Evolutionary conservation across 2,797 vertebrate genomes (phyloP), one percentile per base, ranked within the genome.

Genomic region (Enteromius radiatus): DNA sequence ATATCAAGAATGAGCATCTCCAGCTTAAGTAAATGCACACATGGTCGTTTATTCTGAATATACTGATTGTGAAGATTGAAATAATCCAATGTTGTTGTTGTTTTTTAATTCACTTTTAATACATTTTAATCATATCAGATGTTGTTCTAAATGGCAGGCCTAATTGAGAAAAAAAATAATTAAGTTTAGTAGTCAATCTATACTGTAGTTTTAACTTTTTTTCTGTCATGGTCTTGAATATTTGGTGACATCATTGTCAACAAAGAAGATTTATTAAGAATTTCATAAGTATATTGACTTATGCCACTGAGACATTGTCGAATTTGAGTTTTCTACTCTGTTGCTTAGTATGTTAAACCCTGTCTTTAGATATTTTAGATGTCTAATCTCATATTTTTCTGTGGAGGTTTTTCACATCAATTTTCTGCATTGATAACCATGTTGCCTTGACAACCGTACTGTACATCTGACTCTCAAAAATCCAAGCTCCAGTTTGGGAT

Each of bases 401-500:
- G 70, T 52, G 3, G 43, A 41, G 17, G 21, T 15, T 75, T 74
- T 49, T 64, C 19, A 63, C 56, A 63, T 33, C 68, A 38, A 14
- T 81, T 74, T 74, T 74, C 68, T 49, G 68, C 69, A 52, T 64
- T 43, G 43, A 81, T 74, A 28, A 64, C 45, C 45, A 28, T 7
- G 70, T 81, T 81, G 33, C 70, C 70, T 75, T 74, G 80, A 61
- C 38, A 81, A 81, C 80, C 15, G 2, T 8, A 74, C 69, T 65
- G 43, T 52, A 63, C 26, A 15, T 61, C 69, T 73, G 70, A 74
- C 14, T 64, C n/a, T 26, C 61, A 19, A n/a, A 64, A 81, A 81
- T 68, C 36, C 71, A 45, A 45, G 49, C 19, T 4, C 23, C 43
- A 43, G 4, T 68, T 45, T 82, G 47, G 61, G 65, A 76, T 31